Evolutionary conservation across 2,113 vertebrate species (phyloP).

Genomic region (Leptocoma aspasia): DNA sequence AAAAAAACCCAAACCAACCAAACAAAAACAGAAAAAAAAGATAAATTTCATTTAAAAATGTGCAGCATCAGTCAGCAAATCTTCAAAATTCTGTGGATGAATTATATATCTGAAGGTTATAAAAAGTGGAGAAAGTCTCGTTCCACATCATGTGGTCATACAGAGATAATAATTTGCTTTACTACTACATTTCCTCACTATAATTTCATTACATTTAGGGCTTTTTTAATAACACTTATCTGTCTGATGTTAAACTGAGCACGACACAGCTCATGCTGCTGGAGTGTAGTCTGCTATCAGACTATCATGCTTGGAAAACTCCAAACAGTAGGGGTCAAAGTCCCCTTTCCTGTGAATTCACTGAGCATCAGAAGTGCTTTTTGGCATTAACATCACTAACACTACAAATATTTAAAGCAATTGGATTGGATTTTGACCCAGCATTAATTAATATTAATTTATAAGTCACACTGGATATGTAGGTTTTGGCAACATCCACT

Average conservation of each 20-base stretch:
- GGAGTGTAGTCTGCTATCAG: neutral
- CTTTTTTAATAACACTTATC: slow-evolving; percentile 57
- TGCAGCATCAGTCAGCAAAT: neutral
- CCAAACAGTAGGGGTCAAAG: neutral
- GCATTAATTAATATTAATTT: neutral
- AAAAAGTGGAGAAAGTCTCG: neutral
- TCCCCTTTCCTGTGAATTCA: neutral
- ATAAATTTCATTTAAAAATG: neutral
- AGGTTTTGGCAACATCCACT: neutral
- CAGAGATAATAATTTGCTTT: slow-evolving; percentile 46
- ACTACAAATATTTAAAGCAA: neutral
- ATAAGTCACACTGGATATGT: neutral
- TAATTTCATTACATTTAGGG: slow-evolving; percentile 38
- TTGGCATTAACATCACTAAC: neutral
- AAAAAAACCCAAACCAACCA: neutral
- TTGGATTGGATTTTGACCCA: neutral
- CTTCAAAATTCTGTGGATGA: neutral
- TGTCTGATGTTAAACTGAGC: slow-evolving; percentile 56
- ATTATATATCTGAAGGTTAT: neutral
- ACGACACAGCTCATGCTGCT: neutral
- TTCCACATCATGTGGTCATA: neutral
- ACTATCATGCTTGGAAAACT: neutral
- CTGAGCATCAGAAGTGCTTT: neutral
- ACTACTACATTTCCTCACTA: neutral
- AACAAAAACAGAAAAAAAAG: neutral